These are phyloP conservation scores for Cololabis saira DNA, from an alignment of 2,113 vertebrate genomes.

Conservation along the genomic window DNA sequence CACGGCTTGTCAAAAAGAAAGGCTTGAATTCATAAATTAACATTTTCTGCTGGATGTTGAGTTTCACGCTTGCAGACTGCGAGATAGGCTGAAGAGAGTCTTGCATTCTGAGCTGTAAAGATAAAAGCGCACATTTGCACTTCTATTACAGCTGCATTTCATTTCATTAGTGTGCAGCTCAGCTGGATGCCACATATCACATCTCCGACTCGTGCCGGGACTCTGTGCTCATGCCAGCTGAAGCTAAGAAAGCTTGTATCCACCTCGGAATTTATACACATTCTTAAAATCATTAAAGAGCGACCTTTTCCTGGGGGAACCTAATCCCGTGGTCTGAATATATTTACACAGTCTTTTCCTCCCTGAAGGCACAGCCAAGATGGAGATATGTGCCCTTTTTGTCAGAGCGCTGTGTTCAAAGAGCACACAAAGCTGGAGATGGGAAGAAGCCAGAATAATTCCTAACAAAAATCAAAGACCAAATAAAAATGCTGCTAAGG, in stretches of 20 bases:
- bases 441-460: too few relatives aligned
- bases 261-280: background rate
- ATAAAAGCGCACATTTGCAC: conserved; percentile 20
- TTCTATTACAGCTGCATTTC: conserved; percentile 13
- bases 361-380: background rate
- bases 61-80: conserved; percentile 1
- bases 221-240: too few relatives aligned
- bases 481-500: too few relatives aligned
- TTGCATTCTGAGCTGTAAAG: background rate
- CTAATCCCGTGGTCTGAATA: background rate
- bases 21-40: conserved; percentile 8
- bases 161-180: conserved; percentile 24
- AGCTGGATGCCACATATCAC: conserved; percentile 4
- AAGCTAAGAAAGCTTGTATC: background rate
- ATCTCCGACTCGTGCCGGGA: conserved; percentile 20
- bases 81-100: conserved; percentile 1
- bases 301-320: conserved; percentile 7
- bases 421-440: too few relatives aligned
- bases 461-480: too few relatives aligned
- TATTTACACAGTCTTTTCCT: conserved; percentile 1
- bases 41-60: conserved; percentile 23
- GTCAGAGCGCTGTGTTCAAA: too few relatives aligned
- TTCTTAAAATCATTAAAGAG: background rate
- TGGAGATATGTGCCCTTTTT: background rate
- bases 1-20: background rate